phyloP scores from a whole-genome alignment of 2,888 invertebrate species.

The Tipula confusa region DNA sequence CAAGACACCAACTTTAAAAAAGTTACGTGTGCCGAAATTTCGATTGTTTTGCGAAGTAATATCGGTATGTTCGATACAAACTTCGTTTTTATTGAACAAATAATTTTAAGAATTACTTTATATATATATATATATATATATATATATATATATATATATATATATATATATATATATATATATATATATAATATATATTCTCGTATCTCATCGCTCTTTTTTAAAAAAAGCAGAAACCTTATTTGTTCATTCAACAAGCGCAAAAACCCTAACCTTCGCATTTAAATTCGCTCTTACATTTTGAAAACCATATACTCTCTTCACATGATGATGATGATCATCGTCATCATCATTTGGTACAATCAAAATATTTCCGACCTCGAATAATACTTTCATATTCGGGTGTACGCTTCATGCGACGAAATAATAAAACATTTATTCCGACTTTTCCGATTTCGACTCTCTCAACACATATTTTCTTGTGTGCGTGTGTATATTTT shows the following conservation, averaged over 20 bases:
- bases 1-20: no score
- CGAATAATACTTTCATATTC: neutral
- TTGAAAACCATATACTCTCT: neutral
- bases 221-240: neutral
- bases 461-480: neutral
- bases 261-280: neutral
- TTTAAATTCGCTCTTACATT: neutral
- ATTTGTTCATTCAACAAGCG: conserved; percentile 21
- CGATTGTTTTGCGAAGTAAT: no score
- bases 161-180: no score
- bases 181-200: no score
- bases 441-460: neutral
- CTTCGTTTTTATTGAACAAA: no score
- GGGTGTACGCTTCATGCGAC: neutral
- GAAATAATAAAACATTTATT: neutral
- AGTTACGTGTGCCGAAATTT: no score
- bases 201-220: neutral
- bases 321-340: neutral
- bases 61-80: no score
- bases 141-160: no score
- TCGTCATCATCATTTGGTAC: neutral
- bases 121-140: no score
- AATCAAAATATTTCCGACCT: neutral
- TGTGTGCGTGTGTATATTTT: neutral
- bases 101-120: no score